Conservation (phyloP, 1,140 invertebrate genomes). For the Neomicropteryx cornuta region DNA sequence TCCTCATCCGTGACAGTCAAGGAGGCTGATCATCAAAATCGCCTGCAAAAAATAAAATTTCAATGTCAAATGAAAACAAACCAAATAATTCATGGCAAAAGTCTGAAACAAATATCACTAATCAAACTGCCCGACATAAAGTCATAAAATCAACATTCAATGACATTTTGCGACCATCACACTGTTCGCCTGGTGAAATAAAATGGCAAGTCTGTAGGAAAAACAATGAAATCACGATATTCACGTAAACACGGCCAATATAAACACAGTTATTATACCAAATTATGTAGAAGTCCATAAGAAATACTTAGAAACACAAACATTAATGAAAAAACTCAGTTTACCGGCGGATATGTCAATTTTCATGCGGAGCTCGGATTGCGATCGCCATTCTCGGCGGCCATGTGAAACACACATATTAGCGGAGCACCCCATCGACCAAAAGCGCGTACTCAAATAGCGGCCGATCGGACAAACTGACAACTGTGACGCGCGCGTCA, state of each 20-base stretch:
- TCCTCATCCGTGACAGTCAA: no score
- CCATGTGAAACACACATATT: slow-evolving; percentile 13
- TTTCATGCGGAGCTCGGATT: slow-evolving; percentile 7
- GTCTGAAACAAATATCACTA: no score
- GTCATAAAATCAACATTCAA: not conserved
- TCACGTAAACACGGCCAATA: no score
- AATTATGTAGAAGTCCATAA: no score
- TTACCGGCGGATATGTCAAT: slow-evolving; percentile 7
- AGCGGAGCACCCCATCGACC: slow-evolving; percentile 13
- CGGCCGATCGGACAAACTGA: slow-evolving; percentile 5
- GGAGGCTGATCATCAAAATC: no score
- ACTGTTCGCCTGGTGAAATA: slow-evolving; percentile 6
- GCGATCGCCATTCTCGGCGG: slow-evolving; percentile 10
- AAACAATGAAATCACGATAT: no score
- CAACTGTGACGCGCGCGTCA: slow-evolving; percentile 9
- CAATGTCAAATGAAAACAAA: no score
- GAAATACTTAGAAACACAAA: no score
- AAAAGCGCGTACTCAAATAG: slow-evolving; percentile 14
- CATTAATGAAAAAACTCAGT: slow-evolving; percentile 4
- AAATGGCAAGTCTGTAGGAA: slow-evolving; percentile 12
- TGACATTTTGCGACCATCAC: not conserved
- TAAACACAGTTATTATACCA: no score
- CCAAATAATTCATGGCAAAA: no score
- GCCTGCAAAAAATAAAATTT: slow-evolving; percentile 1
- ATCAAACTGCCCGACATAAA: slow-evolving; percentile 1